Evolutionary conservation across 2,888 invertebrate genomes (phyloP).

Genomic region (Eledone cirrhosa): DNA sequence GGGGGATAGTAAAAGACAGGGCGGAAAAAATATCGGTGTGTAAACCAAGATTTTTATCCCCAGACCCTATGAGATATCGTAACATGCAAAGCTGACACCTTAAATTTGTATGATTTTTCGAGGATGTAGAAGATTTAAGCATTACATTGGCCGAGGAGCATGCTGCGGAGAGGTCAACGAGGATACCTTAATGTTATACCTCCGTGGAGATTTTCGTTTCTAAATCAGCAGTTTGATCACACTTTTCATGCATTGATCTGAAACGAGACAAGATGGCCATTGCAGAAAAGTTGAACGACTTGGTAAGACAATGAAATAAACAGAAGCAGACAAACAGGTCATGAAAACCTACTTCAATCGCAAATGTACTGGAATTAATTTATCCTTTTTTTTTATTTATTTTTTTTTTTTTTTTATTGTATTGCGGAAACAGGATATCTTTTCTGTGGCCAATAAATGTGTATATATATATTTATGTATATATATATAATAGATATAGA

Average conservation of each 20-base stretch:
- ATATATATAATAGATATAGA: background rate
- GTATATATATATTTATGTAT: background rate
- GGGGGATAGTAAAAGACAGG: background rate
- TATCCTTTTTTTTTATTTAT: background rate
- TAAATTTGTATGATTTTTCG: conserved; percentile 12
- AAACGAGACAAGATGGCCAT: conserved; percentile 53
- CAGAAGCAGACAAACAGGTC: background rate
- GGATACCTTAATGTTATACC: conserved; percentile 37
- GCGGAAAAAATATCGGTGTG: background rate
- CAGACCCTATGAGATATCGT: background rate
- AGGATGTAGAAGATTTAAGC: conserved; percentile 19
- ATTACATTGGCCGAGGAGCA: conserved; percentile 28
- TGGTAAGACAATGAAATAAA: conserved; percentile 17
- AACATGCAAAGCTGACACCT: conserved; percentile 16
- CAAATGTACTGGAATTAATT: background rate
- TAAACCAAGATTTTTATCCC: background rate
- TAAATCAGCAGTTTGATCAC: conserved; percentile 58
- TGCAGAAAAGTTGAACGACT: conserved; percentile 46
- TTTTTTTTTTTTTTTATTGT: background rate
- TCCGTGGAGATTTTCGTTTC: conserved; percentile 54
- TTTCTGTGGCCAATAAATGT: background rate
- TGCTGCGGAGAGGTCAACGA: conserved; percentile 29
- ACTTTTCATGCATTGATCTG: conserved; percentile 59
- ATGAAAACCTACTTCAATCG: conserved; percentile 12
- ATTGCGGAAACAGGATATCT: background rate